A percentile compares a stretch with the other conserved stretches of the same genome.
Evolutionary conservation across 2,888 invertebrate species (phyloP).

Genomic region (Lithophane leautieri): DNA sequence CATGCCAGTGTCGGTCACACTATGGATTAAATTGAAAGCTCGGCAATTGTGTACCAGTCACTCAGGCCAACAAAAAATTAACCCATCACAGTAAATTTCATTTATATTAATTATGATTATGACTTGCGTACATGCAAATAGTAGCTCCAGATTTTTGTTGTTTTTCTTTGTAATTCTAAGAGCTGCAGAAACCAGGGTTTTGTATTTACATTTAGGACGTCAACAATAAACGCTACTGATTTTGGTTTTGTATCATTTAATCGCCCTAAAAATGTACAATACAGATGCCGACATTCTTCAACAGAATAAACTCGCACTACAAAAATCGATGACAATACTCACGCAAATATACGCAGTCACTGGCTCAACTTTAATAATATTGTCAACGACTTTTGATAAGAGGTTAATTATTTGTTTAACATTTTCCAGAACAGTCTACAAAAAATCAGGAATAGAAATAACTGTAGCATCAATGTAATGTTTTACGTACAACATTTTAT

Average conservation of each 20-base stretch:
- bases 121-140: not conserved
- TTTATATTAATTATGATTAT: too few species aligned
- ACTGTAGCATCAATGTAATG: slow-evolving; percentile 82
- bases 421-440: slow-evolving; percentile 87
- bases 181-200: slow-evolving; percentile 33
- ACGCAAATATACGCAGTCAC: slow-evolving; percentile 84
- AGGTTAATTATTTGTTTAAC: slow-evolving; percentile 75
- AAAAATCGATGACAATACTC: slow-evolving; percentile 86
- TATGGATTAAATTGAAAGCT: too few species aligned
- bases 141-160: not conserved
- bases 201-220: slow-evolving; percentile 37
- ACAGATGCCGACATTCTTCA: slow-evolving; percentile 87
- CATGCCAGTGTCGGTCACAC: too few species aligned
- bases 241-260: slow-evolving; percentile 87
- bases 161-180: not conserved
- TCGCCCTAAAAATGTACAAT: slow-evolving; percentile 90
- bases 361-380: slow-evolving; percentile 81
- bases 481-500: slow-evolving; percentile 89
- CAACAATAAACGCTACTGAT: slow-evolving; percentile 71
- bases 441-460: slow-evolving; percentile 88
- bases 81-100: too few species aligned
- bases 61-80: too few species aligned
- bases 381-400: slow-evolving; percentile 79
- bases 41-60: too few species aligned
- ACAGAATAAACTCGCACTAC: slow-evolving; percentile 77